phyloP scores from a whole-genome alignment of 2,888 invertebrate species.

The Tigriopus californicus region DNA sequence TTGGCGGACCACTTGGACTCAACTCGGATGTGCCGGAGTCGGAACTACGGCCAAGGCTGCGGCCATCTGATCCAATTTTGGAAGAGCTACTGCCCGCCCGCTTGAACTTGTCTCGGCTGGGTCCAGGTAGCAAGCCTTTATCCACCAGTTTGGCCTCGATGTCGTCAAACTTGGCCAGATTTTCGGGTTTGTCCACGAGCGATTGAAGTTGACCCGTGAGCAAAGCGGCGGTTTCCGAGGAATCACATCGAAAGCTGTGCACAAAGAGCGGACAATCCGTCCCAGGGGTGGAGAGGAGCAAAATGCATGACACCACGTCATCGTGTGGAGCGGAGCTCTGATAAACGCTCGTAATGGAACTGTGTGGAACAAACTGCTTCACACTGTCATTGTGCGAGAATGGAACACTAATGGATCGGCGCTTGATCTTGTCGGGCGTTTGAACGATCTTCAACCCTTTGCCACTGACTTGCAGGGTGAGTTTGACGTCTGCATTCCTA shows the following conservation, averaged over 20 bases:
- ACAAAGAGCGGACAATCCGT: slow-evolving; percentile 87
- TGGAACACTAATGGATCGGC: slow-evolving; percentile 26
- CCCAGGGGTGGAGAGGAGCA: slow-evolving; percentile 78
- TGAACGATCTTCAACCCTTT: slow-evolving; percentile 89
- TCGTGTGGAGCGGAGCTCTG: slow-evolving; percentile 46
- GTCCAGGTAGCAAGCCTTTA: slow-evolving; percentile 28
- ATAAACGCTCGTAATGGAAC: slow-evolving; percentile 74
- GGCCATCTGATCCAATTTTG: slow-evolving; percentile 1
- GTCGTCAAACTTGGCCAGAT: slow-evolving; percentile 63
- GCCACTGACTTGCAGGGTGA: slow-evolving; percentile 71
- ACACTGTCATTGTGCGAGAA: slow-evolving; percentile 35
- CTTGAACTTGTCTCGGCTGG: slow-evolving; percentile 21
- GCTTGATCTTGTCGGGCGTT: slow-evolving; percentile 34
- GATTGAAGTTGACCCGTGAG: slow-evolving; percentile 65
- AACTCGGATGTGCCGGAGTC: not conserved
- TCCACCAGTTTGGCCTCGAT: slow-evolving; percentile 43
- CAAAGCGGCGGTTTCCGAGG: slow-evolving; percentile 72
- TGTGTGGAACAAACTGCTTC: slow-evolving; percentile 83
- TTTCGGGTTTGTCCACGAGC: slow-evolving; percentile 57
- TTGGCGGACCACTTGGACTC: too few species aligned
- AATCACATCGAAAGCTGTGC: slow-evolving; percentile 67
- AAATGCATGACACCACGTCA: slow-evolving; percentile 80
- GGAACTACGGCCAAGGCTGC: not conserved
- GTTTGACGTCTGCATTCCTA: slow-evolving; percentile 38
- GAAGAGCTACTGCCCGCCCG: not conserved